A percentile compares a stretch with the other conserved stretches of the same genome.
Conservation (phyloP, 2,113 vertebrate genomes). For the Myrmecobius fasciatus region DNA sequence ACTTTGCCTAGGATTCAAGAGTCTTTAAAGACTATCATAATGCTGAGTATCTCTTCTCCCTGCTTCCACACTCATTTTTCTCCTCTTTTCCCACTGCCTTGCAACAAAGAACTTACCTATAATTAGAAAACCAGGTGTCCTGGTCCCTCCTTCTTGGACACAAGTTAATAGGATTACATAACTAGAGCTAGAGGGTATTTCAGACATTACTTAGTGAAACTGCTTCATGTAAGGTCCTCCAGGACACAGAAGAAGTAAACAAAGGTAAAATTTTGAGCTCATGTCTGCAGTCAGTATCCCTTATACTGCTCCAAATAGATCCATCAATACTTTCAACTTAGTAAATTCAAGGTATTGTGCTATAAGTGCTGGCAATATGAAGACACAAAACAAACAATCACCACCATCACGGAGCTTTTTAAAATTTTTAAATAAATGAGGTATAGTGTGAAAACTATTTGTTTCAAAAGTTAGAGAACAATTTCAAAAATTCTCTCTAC, state of each 20-base stretch:
- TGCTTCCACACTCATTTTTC: not conserved
- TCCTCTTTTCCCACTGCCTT: not conserved
- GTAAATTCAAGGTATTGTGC: not conserved
- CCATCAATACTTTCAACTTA: not conserved
- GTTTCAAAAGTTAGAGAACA: accelerated
- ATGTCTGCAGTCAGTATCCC: not conserved
- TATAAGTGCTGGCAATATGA: not conserved
- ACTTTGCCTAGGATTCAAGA: not conserved
- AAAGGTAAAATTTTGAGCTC: not conserved
- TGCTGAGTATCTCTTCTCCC: not conserved
- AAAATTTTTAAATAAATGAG: not conserved
- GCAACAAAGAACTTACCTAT: not conserved
- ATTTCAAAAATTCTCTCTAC: not conserved
- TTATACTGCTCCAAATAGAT: not conserved
- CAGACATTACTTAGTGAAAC: not conserved
- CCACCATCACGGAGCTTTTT: not conserved
- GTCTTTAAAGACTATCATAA: not conserved
- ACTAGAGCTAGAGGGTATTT: not conserved
- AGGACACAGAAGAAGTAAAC: not conserved
- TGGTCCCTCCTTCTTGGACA: not conserved
- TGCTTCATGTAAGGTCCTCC: not conserved
- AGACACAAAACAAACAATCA: not conserved
- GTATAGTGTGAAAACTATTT: not conserved
- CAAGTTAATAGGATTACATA: not conserved
- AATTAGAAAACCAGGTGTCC: not conserved